These are phyloP conservation scores for Botia kubotai DNA, from an alignment of 2,797 vertebrate genomes.

Conservation along the genomic window DNA sequence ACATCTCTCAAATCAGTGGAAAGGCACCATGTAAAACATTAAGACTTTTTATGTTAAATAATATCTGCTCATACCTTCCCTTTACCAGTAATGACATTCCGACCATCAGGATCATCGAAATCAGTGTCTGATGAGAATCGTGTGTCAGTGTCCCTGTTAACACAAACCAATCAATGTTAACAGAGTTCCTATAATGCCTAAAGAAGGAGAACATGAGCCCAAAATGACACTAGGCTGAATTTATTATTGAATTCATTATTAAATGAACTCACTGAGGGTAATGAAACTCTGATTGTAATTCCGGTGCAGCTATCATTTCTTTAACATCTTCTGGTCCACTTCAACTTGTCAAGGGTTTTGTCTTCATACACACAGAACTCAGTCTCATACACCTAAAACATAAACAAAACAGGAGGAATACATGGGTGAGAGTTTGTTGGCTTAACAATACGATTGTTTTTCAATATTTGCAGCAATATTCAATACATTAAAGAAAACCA, in stretches of 20 bases:
- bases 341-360: slow-evolving; percentile 86
- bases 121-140: slow-evolving; percentile 96
- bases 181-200: neutral
- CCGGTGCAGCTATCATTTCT: slow-evolving; percentile 82
- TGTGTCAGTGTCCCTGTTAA: slow-evolving; percentile 91
- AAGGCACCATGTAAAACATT: neutral
- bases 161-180: slow-evolving; percentile 26
- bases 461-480: too few species aligned
- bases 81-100: slow-evolving; percentile 87
- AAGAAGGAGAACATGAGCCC: neutral
- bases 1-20: neutral
- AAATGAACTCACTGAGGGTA: slow-evolving; percentile 79
- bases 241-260: neutral
- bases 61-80: slow-evolving; percentile 79
- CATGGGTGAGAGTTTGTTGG: neutral
- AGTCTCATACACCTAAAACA: slow-evolving; percentile 67
- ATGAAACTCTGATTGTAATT: slow-evolving; percentile 77
- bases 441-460: neutral
- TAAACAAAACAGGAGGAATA: neutral
- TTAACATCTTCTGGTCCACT: slow-evolving; percentile 82
- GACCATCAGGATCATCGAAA: slow-evolving; percentile 93
- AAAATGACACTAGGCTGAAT: neutral
- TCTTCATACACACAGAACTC: slow-evolving; percentile 77
- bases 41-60: slow-evolving; percentile 5
- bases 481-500: too few species aligned